phyloP scores from a whole-genome alignment of 2,797 vertebrate genomes.

The Salmo trutta region DNA sequence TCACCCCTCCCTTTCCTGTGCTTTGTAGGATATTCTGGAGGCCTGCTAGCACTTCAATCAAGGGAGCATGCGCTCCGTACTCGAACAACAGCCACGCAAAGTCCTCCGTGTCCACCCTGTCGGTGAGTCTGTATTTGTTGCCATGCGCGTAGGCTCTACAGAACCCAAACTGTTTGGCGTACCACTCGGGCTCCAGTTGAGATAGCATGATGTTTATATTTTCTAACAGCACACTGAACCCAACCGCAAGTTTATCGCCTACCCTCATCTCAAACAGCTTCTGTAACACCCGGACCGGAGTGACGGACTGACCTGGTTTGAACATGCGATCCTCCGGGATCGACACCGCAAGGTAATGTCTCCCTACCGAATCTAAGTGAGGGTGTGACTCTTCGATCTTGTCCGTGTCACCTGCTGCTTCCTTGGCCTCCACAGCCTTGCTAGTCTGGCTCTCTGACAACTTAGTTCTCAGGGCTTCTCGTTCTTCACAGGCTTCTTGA shows the following conservation, averaged over 20 bases:
- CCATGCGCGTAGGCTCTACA: not conserved
- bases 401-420: not conserved
- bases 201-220: constrained; percentile 16
- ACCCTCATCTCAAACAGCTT: constrained; percentile 13
- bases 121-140: not conserved
- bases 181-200: constrained; percentile 17
- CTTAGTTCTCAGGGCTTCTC: not conserved
- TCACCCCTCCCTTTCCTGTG: not conserved
- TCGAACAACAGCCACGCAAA: constrained; percentile 36
- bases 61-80: not conserved
- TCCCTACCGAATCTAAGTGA: constrained; percentile 13
- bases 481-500: not conserved
- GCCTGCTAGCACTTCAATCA: constrained; percentile 12
- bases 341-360: constrained; percentile 10
- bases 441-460: not conserved
- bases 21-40: not conserved
- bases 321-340: constrained; percentile 13
- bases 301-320: constrained; percentile 11
- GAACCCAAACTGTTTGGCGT: constrained; percentile 17
- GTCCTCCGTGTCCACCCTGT: not conserved
- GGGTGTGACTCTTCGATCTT: not conserved
- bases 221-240: constrained; percentile 18
- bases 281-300: constrained; percentile 21
- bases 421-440: not conserved
- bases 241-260: not conserved